phyloP scores from a whole-genome alignment of 2,113 vertebrate species.

The Origma solitaria region DNA sequence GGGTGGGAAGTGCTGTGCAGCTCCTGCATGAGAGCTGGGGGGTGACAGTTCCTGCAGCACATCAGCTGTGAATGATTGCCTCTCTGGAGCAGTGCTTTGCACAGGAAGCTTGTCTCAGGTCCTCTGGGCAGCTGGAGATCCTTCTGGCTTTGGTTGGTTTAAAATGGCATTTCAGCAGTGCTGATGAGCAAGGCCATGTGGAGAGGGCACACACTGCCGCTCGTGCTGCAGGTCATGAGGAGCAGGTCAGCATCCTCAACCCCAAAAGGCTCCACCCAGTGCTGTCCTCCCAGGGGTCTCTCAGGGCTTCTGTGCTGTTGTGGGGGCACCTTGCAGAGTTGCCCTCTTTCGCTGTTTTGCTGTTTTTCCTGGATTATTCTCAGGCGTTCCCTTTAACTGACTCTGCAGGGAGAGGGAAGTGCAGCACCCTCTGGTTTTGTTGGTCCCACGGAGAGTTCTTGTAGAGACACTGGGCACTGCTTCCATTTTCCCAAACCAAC shows the following conservation, averaged over 20 bases:
- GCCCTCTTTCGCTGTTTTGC: neutral
- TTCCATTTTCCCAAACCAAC: neutral
- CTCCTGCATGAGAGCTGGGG: neutral
- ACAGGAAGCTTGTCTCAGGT: neutral
- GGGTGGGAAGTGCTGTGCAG: neutral
- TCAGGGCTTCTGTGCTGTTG: neutral
- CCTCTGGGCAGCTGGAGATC: neutral
- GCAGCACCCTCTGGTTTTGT: neutral
- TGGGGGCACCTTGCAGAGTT: accelerated
- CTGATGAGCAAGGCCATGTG: neutral
- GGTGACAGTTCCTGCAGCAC: neutral
- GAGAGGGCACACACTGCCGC: neutral
- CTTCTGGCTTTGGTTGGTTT: neutral
- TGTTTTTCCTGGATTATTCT: neutral
- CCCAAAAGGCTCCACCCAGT: neutral
- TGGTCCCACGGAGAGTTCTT: neutral
- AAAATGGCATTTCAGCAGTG: neutral
- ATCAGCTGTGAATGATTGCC: neutral
- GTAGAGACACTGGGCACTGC: neutral
- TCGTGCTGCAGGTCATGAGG: neutral
- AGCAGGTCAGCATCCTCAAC: neutral
- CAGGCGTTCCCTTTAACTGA: accelerated
- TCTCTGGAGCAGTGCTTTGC: neutral
- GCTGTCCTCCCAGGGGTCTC: accelerated
- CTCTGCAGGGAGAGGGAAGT: neutral